These are phyloP conservation scores for Thunnus maccoyii DNA, from an alignment of 2,113 vertebrate species.

Conservation along the genomic window DNA sequence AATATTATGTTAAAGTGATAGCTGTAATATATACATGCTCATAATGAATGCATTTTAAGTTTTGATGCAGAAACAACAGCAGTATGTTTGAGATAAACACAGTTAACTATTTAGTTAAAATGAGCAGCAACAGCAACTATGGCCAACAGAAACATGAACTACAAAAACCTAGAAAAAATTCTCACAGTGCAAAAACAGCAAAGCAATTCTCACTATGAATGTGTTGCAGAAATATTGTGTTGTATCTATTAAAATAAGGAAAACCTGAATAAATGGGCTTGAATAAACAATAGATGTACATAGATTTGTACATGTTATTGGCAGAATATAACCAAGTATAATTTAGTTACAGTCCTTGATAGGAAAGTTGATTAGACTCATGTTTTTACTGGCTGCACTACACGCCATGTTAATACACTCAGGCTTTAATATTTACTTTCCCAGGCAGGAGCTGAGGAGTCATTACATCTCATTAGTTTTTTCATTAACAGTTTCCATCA, in stretches of 20 bases:
- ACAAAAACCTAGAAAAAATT: background rate
- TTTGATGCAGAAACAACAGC: background rate
- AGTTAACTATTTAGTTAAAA: background rate
- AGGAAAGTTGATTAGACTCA: slow-evolving; percentile 56
- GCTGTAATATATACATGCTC: background rate
- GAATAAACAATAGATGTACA: background rate
- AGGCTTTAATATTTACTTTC: slow-evolving; percentile 86
- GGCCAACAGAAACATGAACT: background rate
- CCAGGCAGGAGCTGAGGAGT: slow-evolving; percentile 86
- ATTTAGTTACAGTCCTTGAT: slow-evolving; percentile 42
- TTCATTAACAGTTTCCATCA: slow-evolving; percentile 83
- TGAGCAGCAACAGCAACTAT: background rate
- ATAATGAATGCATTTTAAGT: slow-evolving; percentile 41
- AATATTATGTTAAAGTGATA: slow-evolving; percentile 19
- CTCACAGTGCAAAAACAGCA: background rate
- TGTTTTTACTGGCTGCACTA: slow-evolving; percentile 40
- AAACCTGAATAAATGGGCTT: background rate
- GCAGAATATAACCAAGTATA: slow-evolving; percentile 13
- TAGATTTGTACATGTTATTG: slow-evolving; percentile 14
- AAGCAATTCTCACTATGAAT: background rate
- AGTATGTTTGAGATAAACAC: slow-evolving; percentile 6
- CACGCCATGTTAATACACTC: slow-evolving; percentile 63
- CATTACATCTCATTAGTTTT: slow-evolving; percentile 86
- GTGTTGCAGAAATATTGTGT: background rate
- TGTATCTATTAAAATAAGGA: background rate